Conservation (phyloP, 2,888 invertebrate species). For the Mactromeris polynyma region DNA sequence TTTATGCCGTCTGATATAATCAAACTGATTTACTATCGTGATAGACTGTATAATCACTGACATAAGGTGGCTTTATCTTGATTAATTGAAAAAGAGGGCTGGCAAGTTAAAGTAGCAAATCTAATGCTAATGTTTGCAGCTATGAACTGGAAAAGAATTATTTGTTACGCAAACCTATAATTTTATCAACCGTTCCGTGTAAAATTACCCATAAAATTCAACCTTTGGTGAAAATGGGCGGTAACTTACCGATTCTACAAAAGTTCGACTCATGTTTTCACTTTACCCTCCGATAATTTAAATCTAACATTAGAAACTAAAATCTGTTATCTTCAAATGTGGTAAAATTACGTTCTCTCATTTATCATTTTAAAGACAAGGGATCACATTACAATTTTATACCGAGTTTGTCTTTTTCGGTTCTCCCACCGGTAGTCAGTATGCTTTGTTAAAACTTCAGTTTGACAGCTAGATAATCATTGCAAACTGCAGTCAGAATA, state of each 20-base stretch:
- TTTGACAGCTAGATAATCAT: conserved; percentile 58
- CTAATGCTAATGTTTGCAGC: conserved; percentile 50
- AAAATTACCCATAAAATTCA: conserved; percentile 48
- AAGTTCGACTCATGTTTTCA: conserved; percentile 25
- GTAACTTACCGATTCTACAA: conserved; percentile 17
- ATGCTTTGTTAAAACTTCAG: conserved; percentile 44
- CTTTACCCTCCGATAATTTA: conserved; percentile 33
- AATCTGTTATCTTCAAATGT: conserved; percentile 39
- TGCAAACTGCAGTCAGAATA: conserved; percentile 62
- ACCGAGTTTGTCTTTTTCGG: conserved; percentile 57
- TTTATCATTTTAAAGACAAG: conserved; percentile 64
- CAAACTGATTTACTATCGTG: not conserved
- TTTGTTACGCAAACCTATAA: conserved; percentile 53
- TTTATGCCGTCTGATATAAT: not conserved
- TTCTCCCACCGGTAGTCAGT: conserved; percentile 38
- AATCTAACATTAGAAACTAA: conserved; percentile 43
- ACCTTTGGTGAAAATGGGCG: conserved; percentile 43
- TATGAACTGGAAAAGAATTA: conserved; percentile 35
- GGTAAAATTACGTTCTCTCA: conserved; percentile 42
- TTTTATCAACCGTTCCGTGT: conserved; percentile 44
- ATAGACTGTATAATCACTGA: not conserved
- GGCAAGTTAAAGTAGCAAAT: conserved; percentile 55
- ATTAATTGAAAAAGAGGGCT: conserved; percentile 57
- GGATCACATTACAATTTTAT: conserved; percentile 61
- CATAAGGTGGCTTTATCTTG: conserved; percentile 27